Percentiles rank a stretch among this genome's conserved stretches.
phyloP scores from a whole-genome alignment of 1,140 invertebrate species.

The Caenorhabditis inopinata region DNA sequence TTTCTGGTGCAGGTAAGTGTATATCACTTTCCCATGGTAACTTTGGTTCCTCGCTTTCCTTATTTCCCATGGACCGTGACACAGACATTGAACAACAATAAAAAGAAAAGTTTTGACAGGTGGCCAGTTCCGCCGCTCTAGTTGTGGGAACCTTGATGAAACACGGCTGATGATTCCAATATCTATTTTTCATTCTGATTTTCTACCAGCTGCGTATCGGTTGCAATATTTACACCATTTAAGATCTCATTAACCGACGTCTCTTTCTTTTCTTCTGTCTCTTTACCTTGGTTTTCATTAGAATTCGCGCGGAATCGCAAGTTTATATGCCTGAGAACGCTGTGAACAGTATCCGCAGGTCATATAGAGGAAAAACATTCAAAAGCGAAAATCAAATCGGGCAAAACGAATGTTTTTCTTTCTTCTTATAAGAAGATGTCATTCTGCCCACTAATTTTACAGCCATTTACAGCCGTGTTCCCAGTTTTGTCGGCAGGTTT shows the following conservation, averaged over 20 bases:
- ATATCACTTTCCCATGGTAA: neutral
- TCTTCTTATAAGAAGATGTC: too few species aligned
- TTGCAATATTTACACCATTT: too few species aligned
- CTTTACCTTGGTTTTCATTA: neutral
- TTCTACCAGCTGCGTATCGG: too few species aligned
- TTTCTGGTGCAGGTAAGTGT: neutral
- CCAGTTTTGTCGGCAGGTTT: neutral
- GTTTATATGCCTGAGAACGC: neutral
- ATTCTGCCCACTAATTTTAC: too few species aligned
- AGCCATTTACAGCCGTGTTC: neutral
- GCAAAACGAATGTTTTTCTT: too few species aligned
- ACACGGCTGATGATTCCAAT: too few species aligned
- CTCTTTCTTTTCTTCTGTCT: too few species aligned
- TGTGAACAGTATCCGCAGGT: too few species aligned
- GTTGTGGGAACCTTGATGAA: neutral
- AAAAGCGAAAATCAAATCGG: too few species aligned
- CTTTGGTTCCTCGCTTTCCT: neutral
- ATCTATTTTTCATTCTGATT: too few species aligned
- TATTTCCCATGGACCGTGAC: neutral
- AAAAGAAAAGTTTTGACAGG: neutral
- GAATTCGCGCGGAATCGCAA: neutral
- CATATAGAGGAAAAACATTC: too few species aligned
- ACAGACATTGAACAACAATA: neutral
- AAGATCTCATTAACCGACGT: neutral
- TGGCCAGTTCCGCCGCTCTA: too few species aligned